Base-by-base conservation (phyloP, 2,888 invertebrate genomes). In the Stenotaenia linearis region DNA sequence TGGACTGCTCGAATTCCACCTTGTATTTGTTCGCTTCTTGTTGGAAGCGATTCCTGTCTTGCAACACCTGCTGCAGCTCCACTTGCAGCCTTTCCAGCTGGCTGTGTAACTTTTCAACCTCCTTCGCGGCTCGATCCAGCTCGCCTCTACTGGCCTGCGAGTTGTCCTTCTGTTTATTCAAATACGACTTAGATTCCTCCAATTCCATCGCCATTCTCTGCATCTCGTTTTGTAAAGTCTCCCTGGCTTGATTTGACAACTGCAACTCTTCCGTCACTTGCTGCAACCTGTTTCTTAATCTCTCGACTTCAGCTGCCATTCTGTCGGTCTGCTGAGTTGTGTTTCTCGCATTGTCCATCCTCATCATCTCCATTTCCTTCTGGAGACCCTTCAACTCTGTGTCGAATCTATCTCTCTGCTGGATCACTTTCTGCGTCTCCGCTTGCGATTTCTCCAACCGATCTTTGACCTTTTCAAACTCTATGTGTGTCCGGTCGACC, bases 391-490 rank as follows among this genome's bases (percentile, higher is more conserved):
- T 79, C 23, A 82, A 10, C 5, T 82, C 82, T 7, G 77, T 50
- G 28, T 82, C 82, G 9, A 79, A 30, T 83, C 91, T 91, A 80
- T 92, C 92, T 78, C 90, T 89, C 82, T 91, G 90, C 79, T 90
- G 86, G 84, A 92, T 92, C n/a, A 94, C 87, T 87, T 94, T 94
- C 1, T 69, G 75, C 12, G 81, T 76, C 23, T 82, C 82, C 2
- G 75, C 78, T 69, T 83, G 82, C 7, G 82, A 82, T 35, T 82
- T 81, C 85, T 95, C 95, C 85, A 94, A 92, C 82, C 94, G 90
- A 84, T 95, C 95, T 83, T 93, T 90, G 82, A 94, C 91, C 88
- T 95, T 95, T 85, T 95, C 95, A 83, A 94, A 91, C 87, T 95
- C 95, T 85, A 95, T 94, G 84, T 93, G 92, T 82, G 94, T 92